These are phyloP conservation scores for Melolontha melolontha DNA, from an alignment of 2,888 invertebrate species.

Conservation along the genomic window DNA sequence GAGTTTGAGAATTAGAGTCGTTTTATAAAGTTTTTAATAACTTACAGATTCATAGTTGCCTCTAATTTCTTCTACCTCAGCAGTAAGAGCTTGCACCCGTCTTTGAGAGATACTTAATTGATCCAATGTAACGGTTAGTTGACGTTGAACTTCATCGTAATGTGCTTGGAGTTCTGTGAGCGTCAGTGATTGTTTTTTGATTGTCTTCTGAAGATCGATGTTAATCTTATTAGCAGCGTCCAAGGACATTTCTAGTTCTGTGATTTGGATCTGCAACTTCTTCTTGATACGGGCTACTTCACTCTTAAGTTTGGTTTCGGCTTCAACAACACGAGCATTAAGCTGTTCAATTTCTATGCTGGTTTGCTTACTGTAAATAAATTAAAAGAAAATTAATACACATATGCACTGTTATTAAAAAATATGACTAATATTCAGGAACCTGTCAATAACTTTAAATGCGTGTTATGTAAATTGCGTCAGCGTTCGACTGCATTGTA, in stretches of 20 bases:
- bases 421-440: too few relatives aligned
- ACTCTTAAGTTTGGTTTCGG: conserved; percentile 95
- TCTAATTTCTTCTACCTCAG: conserved; percentile 96
- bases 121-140: conserved; percentile 94
- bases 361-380: conserved; percentile 87
- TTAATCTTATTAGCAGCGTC: conserved; percentile 99
- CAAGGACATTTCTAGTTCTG: conserved; percentile 95
- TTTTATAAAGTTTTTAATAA: conserved; percentile 42
- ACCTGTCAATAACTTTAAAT: not conserved
- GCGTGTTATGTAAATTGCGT: conserved; percentile 19
- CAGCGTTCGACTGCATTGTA: conserved; percentile 2
- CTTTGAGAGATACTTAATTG: conserved; percentile 92
- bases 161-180: conserved; percentile 92
- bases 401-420: too few relatives aligned
- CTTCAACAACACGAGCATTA: conserved; percentile 94
- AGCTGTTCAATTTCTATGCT: conserved; percentile 98
- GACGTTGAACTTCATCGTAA: conserved; percentile 96
- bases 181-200: conserved; percentile 97
- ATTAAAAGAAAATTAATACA: not conserved
- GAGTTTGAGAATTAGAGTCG: not conserved
- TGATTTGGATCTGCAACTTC: conserved; percentile 98
- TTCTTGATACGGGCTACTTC: conserved; percentile 98
- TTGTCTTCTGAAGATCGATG: conserved; percentile 95
- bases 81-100: conserved; percentile 89
- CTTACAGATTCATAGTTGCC: conserved; percentile 86